A percentile compares a stretch with the other conserved stretches of the same genome.
These are phyloP conservation scores for Teleogryllus occipitalis DNA, from an alignment of 1,140 invertebrate genomes.

Conservation along the genomic window DNA sequence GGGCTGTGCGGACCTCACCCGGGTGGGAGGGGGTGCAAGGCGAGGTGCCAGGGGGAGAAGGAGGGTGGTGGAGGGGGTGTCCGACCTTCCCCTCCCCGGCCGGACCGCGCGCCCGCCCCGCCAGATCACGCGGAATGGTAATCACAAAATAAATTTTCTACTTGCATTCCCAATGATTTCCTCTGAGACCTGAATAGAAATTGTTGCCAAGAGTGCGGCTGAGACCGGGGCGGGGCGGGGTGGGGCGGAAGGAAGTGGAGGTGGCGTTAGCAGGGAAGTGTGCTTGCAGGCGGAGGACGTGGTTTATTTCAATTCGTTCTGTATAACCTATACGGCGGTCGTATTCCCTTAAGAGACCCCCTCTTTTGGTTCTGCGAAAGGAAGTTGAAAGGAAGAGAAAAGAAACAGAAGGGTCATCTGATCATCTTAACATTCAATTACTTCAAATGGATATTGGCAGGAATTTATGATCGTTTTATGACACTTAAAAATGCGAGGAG, in stretches of 20 bases:
- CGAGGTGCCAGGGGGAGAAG: neutral
- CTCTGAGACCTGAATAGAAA: slow-evolving; percentile 43
- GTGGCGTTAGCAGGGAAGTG: neutral
- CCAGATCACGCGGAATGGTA: slow-evolving; percentile 31
- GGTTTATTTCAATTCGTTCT: slow-evolving; percentile 22
- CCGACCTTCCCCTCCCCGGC: slow-evolving; percentile 13
- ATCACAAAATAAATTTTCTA: slow-evolving; percentile 51
- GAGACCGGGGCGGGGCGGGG: neutral
- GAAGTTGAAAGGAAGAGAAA: neutral
- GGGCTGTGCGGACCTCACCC: neutral
- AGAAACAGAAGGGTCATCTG: neutral
- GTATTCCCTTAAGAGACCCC: neutral
- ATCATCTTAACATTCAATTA: neutral
- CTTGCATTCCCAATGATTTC: slow-evolving; percentile 63
- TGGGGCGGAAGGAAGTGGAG: neutral
- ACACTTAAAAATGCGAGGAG: neutral
- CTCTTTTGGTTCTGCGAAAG: neutral
- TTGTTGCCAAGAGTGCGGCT: slow-evolving; percentile 20
- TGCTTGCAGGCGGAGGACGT: neutral
- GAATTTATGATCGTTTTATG: neutral
- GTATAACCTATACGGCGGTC: neutral
- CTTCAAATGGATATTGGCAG: neutral
- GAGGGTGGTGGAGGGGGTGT: slow-evolving; percentile 19
- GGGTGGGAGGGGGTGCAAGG: slow-evolving; percentile 3
- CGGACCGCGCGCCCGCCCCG: neutral